phyloP scores from a whole-genome alignment of 2,888 invertebrate genomes.

The Empis livida region DNA sequence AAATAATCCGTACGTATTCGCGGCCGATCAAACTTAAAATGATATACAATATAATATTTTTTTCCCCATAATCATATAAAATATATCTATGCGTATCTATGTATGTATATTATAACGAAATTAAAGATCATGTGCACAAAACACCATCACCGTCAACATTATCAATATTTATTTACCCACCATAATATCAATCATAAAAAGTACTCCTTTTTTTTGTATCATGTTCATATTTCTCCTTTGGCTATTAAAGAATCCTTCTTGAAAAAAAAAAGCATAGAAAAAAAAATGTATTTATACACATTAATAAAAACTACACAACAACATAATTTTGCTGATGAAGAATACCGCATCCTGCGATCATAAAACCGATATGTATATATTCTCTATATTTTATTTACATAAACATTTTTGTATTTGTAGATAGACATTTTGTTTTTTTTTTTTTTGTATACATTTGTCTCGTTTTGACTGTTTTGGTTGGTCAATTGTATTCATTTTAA shows the following conservation, averaged over 20 bases:
- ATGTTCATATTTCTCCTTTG: constrained; percentile 12
- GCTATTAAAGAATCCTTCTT: constrained; percentile 4
- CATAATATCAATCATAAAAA: too few relatives aligned
- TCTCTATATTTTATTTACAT: too few relatives aligned
- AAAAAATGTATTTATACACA: constrained; percentile 6
- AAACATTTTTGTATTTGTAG: background rate
- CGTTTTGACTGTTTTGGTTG: constrained; percentile 1
- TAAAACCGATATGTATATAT: background rate
- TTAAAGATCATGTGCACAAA: constrained; percentile 34
- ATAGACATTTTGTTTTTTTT: background rate
- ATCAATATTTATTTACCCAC: constrained; percentile 1
- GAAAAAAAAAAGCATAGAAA: too few relatives aligned
- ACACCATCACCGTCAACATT: constrained; percentile 11
- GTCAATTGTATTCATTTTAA: background rate
- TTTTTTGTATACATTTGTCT: background rate
- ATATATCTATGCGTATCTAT: too few relatives aligned
- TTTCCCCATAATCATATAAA: background rate
- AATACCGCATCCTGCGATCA: background rate
- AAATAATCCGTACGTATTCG: constrained; percentile 28
- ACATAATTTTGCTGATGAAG: background rate
- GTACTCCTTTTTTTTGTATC: too few relatives aligned
- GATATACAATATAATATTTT: constrained; percentile 31
- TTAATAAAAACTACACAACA: constrained; percentile 1
- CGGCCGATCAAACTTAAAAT: constrained; percentile 38
- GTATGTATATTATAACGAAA: constrained; percentile 36